Conservation (phyloP, 1,140 invertebrate genomes). For the Oryzaephilus surinamensis region DNA sequence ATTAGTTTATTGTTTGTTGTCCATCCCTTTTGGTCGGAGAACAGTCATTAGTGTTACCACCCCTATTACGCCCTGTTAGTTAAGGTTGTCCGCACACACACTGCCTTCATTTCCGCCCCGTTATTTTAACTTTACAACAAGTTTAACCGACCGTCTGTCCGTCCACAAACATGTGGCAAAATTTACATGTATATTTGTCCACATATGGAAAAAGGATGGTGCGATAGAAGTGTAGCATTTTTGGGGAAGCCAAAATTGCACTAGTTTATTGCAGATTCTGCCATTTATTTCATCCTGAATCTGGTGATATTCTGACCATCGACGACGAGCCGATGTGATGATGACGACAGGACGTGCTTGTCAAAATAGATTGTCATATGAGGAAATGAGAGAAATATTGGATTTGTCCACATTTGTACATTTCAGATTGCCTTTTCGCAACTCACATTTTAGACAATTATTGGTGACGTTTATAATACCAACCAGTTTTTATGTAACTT, state of each 20-base stretch:
- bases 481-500: too few relatives aligned
- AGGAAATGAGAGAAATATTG: conserved; percentile 12
- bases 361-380: conserved; percentile 4
- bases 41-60: conserved; percentile 9
- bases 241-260: too few relatives aligned
- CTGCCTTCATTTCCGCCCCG: conserved; percentile 11
- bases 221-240: conserved; percentile 5
- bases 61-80: conserved; percentile 4
- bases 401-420: conserved; percentile 1
- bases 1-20: too few relatives aligned
- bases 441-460: too few relatives aligned
- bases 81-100: too few relatives aligned
- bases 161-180: too few relatives aligned
- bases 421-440: too few relatives aligned
- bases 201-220: conserved; percentile 7
- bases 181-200: conserved; percentile 2
- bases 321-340: conserved; percentile 4
- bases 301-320: too few relatives aligned
- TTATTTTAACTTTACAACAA: conserved; percentile 10
- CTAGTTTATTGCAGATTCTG: too few relatives aligned
- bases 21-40: too few relatives aligned
- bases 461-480: too few relatives aligned
- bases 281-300: too few relatives aligned
- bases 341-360: conserved; percentile 3
- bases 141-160: conserved; percentile 4